Percentiles rank a stretch among this genome's conserved stretches.
Evolutionary conservation across 2,113 vertebrate species (phyloP).

Genomic region (Centrocercus urophasianus): DNA sequence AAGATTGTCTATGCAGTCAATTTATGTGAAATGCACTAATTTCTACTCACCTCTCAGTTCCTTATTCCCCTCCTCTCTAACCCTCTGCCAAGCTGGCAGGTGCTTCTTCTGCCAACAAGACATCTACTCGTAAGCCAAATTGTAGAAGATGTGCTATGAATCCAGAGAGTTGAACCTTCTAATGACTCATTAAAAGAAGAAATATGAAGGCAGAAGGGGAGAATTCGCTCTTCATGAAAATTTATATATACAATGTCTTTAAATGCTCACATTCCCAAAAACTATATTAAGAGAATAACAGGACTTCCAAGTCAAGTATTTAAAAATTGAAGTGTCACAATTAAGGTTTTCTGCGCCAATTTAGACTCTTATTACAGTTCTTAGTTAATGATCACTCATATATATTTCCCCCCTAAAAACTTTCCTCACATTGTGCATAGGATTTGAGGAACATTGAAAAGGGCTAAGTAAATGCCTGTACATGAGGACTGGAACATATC

Average conservation of each 20-base stretch:
- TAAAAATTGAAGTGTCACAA: background rate
- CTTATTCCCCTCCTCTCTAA: background rate
- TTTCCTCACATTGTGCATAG: background rate
- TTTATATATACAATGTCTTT: background rate
- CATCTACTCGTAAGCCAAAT: background rate
- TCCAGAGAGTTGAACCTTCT: background rate
- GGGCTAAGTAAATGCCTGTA: background rate
- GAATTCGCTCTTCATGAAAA: background rate
- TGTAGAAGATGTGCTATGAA: background rate
- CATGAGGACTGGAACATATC: background rate
- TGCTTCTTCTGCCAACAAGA: slow-evolving; percentile 10
- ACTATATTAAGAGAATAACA: background rate
- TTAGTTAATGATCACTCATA: background rate
- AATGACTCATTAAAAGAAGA: slow-evolving; percentile 16
- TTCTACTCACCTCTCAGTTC: background rate
- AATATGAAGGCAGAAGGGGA: background rate
- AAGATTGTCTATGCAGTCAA: background rate
- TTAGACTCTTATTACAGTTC: background rate
- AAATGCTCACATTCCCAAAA: background rate
- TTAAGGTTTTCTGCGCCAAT: background rate
- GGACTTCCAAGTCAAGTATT: background rate
- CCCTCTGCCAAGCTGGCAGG: background rate
- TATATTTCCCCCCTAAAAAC: background rate
- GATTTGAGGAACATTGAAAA: background rate
- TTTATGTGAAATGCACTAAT: background rate